Conservation (phyloP, 2,888 invertebrate species). For the Villa cingulata region DNA sequence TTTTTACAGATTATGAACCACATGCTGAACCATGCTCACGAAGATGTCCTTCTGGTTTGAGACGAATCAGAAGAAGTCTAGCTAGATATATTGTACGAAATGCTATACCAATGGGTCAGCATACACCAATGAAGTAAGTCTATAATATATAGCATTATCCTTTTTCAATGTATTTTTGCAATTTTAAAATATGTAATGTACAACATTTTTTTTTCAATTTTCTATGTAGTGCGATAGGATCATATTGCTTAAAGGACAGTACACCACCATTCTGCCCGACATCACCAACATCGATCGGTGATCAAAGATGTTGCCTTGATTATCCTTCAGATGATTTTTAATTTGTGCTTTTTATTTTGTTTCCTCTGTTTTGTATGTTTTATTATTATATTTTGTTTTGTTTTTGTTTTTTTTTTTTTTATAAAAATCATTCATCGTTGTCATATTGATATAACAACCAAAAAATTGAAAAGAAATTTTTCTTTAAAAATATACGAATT, state of each 20-base stretch:
- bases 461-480: too few species aligned
- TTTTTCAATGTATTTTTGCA: not conserved
- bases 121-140: constrained; percentile 52
- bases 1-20: constrained; percentile 42
- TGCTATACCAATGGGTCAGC: constrained; percentile 53
- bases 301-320: constrained; percentile 48
- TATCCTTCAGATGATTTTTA: not conserved
- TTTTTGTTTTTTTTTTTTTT: too few species aligned
- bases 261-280: constrained; percentile 58
- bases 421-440: too few species aligned
- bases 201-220: not conserved
- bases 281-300: constrained; percentile 40
- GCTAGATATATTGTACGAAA: constrained; percentile 39
- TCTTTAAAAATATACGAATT: too few species aligned
- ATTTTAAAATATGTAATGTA: not conserved
- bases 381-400: too few species aligned
- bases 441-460: too few species aligned
- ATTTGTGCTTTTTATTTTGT: not conserved
- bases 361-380: not conserved
- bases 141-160: constrained; percentile 1
- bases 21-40: constrained; percentile 58
- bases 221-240: constrained; percentile 46
- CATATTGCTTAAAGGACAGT: constrained; percentile 51
- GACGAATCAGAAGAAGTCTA: constrained; percentile 15
- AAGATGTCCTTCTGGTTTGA: constrained; percentile 51